Conservation (phyloP, 2,888 invertebrate genomes). For the Aporophyla lueneburgensis region DNA sequence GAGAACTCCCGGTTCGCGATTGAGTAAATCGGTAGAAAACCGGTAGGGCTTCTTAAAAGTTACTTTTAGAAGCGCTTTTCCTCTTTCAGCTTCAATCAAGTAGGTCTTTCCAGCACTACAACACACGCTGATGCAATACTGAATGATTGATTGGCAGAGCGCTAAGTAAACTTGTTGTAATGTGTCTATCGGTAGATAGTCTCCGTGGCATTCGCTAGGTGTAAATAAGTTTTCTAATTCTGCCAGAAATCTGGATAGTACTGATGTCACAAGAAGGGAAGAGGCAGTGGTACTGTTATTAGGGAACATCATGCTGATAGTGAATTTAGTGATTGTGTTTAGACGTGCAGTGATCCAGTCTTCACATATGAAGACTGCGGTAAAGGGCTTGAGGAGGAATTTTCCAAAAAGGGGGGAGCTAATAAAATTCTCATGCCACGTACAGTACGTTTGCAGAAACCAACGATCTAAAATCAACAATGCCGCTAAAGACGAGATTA, state of each 20-base stretch:
- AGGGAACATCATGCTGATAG: neutral
- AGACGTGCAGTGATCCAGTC: neutral
- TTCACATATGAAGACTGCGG: neutral
- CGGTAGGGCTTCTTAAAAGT: too few species aligned
- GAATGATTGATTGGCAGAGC: too few species aligned
- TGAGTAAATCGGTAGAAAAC: too few species aligned
- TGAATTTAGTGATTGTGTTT: neutral
- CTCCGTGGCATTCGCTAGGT: too few species aligned
- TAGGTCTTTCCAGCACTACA: too few species aligned
- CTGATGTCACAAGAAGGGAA: neutral
- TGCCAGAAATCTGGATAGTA: neutral
- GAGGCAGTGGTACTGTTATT: neutral
- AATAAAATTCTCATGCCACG: neutral
- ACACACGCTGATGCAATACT: too few species aligned
- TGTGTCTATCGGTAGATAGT: too few species aligned
- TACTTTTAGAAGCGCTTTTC: too few species aligned
- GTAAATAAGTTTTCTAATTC: too few species aligned
- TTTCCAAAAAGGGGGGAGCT: neutral
- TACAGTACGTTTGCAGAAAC: conserved; percentile 26
- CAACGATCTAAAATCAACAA: conserved; percentile 20
- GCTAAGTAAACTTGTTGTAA: too few species aligned
- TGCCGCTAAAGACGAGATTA: conserved; percentile 60
- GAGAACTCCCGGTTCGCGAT: too few species aligned
- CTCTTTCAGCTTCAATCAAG: too few species aligned
- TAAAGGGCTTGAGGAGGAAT: neutral